Conservation (phyloP, 1,140 invertebrate species). For the Mylabris phalerata region DNA sequence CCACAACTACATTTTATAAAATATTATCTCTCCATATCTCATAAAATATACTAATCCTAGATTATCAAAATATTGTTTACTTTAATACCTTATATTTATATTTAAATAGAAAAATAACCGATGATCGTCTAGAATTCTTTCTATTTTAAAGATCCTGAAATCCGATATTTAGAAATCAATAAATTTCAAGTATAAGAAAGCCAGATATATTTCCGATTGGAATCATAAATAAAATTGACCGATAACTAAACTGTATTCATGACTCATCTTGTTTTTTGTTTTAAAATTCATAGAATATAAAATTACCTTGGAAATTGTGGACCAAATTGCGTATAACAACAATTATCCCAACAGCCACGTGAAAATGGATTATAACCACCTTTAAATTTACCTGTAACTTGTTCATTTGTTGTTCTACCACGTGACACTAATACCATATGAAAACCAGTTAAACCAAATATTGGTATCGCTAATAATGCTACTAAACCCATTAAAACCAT, state of each 20-base stretch:
- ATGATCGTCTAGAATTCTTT: too few species aligned
- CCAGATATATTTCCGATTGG: too few species aligned
- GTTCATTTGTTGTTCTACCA: conserved; percentile 99
- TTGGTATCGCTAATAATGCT: conserved; percentile 87
- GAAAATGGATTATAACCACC: conserved; percentile 97
- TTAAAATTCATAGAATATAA: neutral
- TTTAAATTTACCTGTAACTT: conserved; percentile 97
- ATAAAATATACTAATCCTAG: too few species aligned
- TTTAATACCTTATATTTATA: too few species aligned
- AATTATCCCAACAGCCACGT: conserved; percentile 87
- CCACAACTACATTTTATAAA: too few species aligned
- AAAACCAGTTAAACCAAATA: conserved; percentile 95
- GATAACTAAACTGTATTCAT: neutral
- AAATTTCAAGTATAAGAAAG: too few species aligned
- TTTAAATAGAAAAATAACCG: too few species aligned
- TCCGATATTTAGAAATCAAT: too few species aligned
- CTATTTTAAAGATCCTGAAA: too few species aligned
- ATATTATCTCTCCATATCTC: too few species aligned
- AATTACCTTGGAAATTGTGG: conserved; percentile 91
- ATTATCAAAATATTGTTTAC: too few species aligned
- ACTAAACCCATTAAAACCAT: conserved; percentile 91
- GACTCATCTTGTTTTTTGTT: neutral
- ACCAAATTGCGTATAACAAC: conserved; percentile 91
- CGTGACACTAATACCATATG: conserved; percentile 94
- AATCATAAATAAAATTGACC: too few species aligned